A percentile compares a stretch with the other conserved stretches of the same genome.
These are phyloP conservation scores for Mercenaria mercenaria DNA, from an alignment of 1,140 invertebrate genomes.

Conservation along the genomic window DNA sequence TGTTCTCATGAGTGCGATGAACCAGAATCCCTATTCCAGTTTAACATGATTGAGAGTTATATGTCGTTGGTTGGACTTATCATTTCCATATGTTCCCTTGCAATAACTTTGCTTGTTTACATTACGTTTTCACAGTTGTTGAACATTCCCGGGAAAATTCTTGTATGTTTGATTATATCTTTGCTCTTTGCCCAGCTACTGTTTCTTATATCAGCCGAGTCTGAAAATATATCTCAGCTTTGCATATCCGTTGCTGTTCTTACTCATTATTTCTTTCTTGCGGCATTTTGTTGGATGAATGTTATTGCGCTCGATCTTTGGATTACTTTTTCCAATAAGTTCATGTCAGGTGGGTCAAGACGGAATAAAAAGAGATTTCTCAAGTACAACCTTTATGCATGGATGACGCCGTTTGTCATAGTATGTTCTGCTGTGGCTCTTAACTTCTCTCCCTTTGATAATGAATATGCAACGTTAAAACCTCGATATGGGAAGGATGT, in stretches of 20 bases:
- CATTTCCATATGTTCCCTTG: slow-evolving; percentile 71
- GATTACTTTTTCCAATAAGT: slow-evolving; percentile 87
- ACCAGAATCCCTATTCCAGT: slow-evolving; percentile 15
- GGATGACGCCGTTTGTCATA: slow-evolving; percentile 85
- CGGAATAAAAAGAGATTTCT: slow-evolving; percentile 83
- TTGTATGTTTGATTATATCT: slow-evolving; percentile 85
- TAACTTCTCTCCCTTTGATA: slow-evolving; percentile 80
- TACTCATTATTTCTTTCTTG: slow-evolving; percentile 88
- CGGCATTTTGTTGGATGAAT: slow-evolving; percentile 88
- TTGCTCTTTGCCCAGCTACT: slow-evolving; percentile 86
- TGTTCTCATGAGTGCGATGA: background rate
- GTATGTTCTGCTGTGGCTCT: slow-evolving; percentile 85
- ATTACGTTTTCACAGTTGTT: slow-evolving; percentile 83
- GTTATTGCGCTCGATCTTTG: slow-evolving; percentile 88
- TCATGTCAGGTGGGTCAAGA: slow-evolving; percentile 57
- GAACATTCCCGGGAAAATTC: slow-evolving; percentile 87
- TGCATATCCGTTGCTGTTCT: slow-evolving; percentile 84
- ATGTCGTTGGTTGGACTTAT: slow-evolving; percentile 68
- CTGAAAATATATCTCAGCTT: background rate
- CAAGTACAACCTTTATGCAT: slow-evolving; percentile 85
- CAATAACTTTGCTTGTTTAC: slow-evolving; percentile 83
- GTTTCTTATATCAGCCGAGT: slow-evolving; percentile 83
- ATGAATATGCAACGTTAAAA: background rate
- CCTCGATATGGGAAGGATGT: slow-evolving; percentile 77
- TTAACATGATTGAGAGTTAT: slow-evolving; percentile 62